Percentiles rank a stretch among this genome's conserved stretches.
Evolutionary conservation across 2,888 invertebrate genomes (phyloP).

Genomic region (Hemaris fuciformis): DNA sequence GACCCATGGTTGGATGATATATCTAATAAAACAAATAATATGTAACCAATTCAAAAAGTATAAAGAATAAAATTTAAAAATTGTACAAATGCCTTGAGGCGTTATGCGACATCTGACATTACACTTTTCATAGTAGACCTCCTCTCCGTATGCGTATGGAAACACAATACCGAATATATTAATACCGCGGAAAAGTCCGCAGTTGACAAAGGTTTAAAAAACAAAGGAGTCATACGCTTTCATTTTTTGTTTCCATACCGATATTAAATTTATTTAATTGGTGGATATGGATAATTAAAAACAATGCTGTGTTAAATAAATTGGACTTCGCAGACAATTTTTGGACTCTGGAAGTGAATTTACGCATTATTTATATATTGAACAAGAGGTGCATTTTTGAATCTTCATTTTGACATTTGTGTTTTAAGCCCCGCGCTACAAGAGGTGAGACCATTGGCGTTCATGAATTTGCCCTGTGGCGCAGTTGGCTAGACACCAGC

Average conservation of each 20-base stretch:
- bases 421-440: no score
- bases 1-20: no score
- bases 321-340: neutral
- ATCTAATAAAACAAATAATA: no score
- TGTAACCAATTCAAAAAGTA: neutral
- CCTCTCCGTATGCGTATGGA: neutral
- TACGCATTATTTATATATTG: neutral
- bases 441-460: no score
- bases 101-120: neutral
- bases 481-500: no score
- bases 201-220: neutral
- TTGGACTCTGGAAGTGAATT: neutral
- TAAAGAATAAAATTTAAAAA: neutral
- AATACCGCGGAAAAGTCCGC: neutral
- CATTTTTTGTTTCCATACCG: conserved; percentile 1
- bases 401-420: no score
- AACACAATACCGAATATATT: conserved; percentile 8
- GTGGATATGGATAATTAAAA: neutral
- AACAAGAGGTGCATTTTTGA: no score
- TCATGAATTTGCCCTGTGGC: no score
- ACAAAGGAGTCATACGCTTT: neutral
- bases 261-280: conserved; percentile 5
- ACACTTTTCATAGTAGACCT: neutral
- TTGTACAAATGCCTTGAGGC: no score
- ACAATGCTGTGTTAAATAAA: neutral